Evolutionary conservation across 2,113 vertebrate species (phyloP).

Genomic region (Gambusia affinis): DNA sequence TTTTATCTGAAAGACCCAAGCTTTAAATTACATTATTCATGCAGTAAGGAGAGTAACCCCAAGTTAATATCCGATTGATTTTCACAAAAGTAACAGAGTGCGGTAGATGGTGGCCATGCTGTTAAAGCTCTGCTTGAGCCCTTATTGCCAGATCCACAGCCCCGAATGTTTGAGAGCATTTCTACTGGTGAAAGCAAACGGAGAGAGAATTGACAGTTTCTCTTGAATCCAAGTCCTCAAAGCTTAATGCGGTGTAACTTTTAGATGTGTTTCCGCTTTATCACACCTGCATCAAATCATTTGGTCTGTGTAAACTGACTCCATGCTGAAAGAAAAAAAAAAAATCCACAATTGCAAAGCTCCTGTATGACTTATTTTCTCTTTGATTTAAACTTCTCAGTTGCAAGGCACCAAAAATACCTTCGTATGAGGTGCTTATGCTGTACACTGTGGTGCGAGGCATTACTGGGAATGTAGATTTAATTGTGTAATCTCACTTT

Average conservation of each 20-base stretch:
- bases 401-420: too few species aligned
- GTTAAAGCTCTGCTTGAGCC: neutral
- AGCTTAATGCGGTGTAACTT: neutral
- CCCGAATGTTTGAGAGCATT: neutral
- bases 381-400: too few species aligned
- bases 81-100: neutral
- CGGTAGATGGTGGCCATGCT: neutral
- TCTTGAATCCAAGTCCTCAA: neutral
- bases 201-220: neutral
- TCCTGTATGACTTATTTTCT: too few species aligned
- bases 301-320: too few species aligned
- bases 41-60: neutral
- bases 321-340: too few species aligned
- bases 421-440: too few species aligned
- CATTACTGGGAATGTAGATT: too few species aligned
- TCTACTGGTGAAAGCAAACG: neutral
- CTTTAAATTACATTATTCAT: neutral
- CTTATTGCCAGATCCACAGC: neutral
- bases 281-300: neutral
- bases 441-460: too few species aligned
- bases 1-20: neutral
- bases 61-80: neutral
- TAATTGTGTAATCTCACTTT: too few species aligned
- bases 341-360: too few species aligned
- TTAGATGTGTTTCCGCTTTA: neutral